Evolutionary conservation across 2,113 vertebrate species (phyloP).

Genomic region (Bubalus kerabau): DNA sequence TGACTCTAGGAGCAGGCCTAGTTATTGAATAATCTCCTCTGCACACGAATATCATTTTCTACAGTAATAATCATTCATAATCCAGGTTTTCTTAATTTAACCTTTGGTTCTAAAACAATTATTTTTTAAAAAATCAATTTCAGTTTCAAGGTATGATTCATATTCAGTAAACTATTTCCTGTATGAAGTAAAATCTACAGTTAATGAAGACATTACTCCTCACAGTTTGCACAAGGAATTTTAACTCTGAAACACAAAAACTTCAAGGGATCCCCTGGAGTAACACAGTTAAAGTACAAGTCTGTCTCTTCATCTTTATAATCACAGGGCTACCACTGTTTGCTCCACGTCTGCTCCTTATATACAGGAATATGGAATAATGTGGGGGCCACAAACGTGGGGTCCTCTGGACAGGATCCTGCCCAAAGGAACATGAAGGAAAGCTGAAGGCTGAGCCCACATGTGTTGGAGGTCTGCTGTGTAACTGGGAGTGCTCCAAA

Average conservation of each 20-base stretch:
- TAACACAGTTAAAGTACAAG: not conserved
- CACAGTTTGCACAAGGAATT: not conserved
- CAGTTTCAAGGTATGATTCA: not conserved
- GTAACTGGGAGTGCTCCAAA: too few species aligned
- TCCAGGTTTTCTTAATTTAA: not conserved
- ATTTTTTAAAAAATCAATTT: not conserved
- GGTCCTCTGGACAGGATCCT: not conserved
- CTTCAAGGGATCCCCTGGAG: not conserved
- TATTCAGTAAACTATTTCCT: not conserved
- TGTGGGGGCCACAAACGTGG: rapidly evolving
- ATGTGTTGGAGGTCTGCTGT: not conserved
- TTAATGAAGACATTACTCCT: not conserved
- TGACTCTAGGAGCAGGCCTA: not conserved
- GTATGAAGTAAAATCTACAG: not conserved
- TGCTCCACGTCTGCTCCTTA: not conserved
- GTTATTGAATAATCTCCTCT: not conserved
- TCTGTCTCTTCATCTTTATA: not conserved
- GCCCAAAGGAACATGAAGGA: too few species aligned
- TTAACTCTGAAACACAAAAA: not conserved
- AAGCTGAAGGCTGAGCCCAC: not conserved
- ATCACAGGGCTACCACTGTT: rapidly evolving
- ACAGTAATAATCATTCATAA: not conserved
- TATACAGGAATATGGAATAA: rapidly evolving
- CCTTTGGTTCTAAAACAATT: not conserved
- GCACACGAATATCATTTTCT: not conserved